Conservation (phyloP, 1,140 invertebrate genomes). For the Drosophila gunungcola region DNA sequence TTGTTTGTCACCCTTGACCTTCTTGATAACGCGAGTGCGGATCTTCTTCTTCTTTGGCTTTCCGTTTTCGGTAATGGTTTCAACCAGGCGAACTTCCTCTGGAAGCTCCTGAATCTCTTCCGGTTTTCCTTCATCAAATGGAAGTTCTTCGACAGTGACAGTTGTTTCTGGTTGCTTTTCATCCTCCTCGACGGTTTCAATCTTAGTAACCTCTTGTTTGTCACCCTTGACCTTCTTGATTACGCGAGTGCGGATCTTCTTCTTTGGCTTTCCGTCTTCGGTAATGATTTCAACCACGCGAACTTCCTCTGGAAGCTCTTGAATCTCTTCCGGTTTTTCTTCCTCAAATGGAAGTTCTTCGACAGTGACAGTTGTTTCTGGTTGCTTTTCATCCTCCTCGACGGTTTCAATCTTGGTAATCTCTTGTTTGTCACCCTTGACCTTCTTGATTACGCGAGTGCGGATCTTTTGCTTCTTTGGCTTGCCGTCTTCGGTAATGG, state of each 20-base stretch:
- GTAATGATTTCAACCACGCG: neutral
- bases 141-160: neutral
- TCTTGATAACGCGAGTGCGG: conserved; percentile 2
- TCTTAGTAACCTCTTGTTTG: conserved; percentile 1
- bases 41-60: conserved; percentile 5
- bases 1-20: conserved; percentile 6
- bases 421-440: conserved; percentile 4
- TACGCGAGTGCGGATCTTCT: conserved; percentile 1
- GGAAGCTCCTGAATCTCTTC: conserved; percentile 1
- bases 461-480: conserved; percentile 5
- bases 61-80: neutral
- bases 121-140: neutral
- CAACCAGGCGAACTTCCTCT: neutral
- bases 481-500: neutral
- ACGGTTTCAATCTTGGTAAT: conserved; percentile 2
- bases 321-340: neutral
- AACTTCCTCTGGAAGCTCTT: conserved; percentile 1
- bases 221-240: conserved; percentile 4
- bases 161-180: neutral
- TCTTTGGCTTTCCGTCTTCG: conserved; percentile 1
- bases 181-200: conserved; percentile 3
- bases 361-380: neutral
- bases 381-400: conserved; percentile 1
- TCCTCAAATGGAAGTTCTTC: neutral
- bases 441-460: conserved; percentile 2